Evolutionary conservation across 2,888 invertebrate species (phyloP).

Genomic region (Scrobipalpa costella): DNA sequence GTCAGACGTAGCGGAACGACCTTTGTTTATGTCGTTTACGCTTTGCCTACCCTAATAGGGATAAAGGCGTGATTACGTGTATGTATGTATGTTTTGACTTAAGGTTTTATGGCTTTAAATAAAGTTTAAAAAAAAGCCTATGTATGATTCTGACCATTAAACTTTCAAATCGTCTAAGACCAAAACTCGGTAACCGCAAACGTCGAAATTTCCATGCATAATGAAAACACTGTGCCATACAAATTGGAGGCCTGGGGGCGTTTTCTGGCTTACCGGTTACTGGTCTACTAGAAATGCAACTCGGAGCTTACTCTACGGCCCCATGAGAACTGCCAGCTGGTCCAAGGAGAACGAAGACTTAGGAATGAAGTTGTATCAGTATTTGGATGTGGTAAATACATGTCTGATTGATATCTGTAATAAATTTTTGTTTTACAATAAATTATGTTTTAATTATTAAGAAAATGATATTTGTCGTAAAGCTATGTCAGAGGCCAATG

Average conservation of each 20-base stretch:
- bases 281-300: constrained; percentile 53
- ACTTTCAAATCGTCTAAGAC: not conserved
- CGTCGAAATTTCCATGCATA: constrained; percentile 30
- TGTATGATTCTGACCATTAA: not conserved
- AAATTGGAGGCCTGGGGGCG: constrained; percentile 68
- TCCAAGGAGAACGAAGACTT: constrained; percentile 42
- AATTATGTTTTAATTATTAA: too few species aligned
- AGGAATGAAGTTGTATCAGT: constrained; percentile 11
- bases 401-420: too few species aligned
- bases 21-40: too few species aligned
- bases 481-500: too few species aligned
- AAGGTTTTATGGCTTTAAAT: not conserved
- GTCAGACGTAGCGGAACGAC: too few species aligned
- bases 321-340: constrained; percentile 74
- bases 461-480: too few species aligned
- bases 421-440: too few species aligned
- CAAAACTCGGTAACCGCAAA: constrained; percentile 12
- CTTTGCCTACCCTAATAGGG: too few species aligned
- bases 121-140: not conserved
- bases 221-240: constrained; percentile 41
- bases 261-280: constrained; percentile 45
- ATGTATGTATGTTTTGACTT: too few species aligned
- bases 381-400: constrained; percentile 40
- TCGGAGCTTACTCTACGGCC: constrained; percentile 57
- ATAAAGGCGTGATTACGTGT: too few species aligned